These are phyloP conservation scores for Echinops telfairi DNA, from an alignment of 2,113 vertebrate species.

Conservation along the genomic window DNA sequence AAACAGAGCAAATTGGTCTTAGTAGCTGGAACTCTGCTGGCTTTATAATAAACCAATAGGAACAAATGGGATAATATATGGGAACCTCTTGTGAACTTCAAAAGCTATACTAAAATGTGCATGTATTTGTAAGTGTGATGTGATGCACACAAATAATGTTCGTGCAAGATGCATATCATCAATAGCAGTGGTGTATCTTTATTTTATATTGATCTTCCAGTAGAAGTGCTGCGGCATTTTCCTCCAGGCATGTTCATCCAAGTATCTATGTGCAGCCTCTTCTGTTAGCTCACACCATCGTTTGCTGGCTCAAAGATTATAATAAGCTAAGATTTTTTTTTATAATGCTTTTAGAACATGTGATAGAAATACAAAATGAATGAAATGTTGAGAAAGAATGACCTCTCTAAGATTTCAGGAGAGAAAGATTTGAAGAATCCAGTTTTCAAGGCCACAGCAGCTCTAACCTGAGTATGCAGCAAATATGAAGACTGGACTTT, in stretches of 20 bases:
- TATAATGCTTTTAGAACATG: background rate
- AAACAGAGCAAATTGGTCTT: too few relatives aligned
- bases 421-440: background rate
- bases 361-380: constrained; percentile 15
- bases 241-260: background rate
- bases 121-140: too few relatives aligned
- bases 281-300: background rate
- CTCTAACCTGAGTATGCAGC: background rate
- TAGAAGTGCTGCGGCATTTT: background rate
- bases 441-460: constrained; percentile 1
- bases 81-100: too few relatives aligned
- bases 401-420: constrained; percentile 6
- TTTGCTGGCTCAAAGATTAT: background rate
- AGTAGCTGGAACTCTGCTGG: too few relatives aligned
- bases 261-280: background rate
- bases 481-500: background rate
- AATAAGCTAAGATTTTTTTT: background rate
- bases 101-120: too few relatives aligned
- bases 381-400: background rate
- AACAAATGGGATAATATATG: too few relatives aligned
- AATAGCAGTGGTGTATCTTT: background rate
- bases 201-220: background rate
- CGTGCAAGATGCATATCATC: background rate
- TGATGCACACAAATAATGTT: too few relatives aligned
- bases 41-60: too few relatives aligned